Evolutionary conservation across 1,140 invertebrate species (phyloP).

Genomic region (Rhagoletis zephyria): DNA sequence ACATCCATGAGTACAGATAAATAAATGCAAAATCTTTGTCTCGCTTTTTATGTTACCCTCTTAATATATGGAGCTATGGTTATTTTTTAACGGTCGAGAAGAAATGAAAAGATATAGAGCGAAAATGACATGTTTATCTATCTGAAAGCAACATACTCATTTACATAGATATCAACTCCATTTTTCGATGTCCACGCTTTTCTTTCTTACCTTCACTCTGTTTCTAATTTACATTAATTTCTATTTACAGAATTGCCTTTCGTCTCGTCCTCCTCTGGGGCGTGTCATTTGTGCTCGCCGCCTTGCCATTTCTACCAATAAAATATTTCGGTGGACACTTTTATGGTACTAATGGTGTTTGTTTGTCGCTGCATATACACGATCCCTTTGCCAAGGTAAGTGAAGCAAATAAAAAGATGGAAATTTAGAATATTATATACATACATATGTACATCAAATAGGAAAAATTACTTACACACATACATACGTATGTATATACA

Average conservation of each 20-base stretch:
- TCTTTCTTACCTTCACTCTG: too few species aligned
- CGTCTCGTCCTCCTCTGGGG: conserved; percentile 76
- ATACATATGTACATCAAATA: neutral
- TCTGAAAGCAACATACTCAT: too few species aligned
- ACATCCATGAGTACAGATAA: too few species aligned
- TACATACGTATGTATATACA: too few species aligned
- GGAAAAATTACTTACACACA: conserved; percentile 7
- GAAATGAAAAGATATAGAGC: too few species aligned
- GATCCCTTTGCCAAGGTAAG: conserved; percentile 76
- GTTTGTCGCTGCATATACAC: conserved; percentile 79
- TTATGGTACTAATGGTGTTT: conserved; percentile 78
- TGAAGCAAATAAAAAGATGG: neutral
- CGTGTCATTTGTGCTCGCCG: conserved; percentile 73
- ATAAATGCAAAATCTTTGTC: too few species aligned
- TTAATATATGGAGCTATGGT: too few species aligned
- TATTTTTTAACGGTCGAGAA: too few species aligned
- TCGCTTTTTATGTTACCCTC: too few species aligned
- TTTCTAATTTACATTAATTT: neutral
- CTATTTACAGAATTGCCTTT: conserved; percentile 66
- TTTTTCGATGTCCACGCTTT: too few species aligned
- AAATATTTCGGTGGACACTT: conserved; percentile 76
- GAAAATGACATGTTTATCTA: too few species aligned
- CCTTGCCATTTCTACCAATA: conserved; percentile 74
- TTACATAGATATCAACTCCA: too few species aligned
- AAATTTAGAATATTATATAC: neutral